A percentile compares a stretch with the other conserved stretches of the same genome.
phyloP scores from a whole-genome alignment of 2,888 invertebrate species.

The Sinopyrophorus schimmeli region DNA sequence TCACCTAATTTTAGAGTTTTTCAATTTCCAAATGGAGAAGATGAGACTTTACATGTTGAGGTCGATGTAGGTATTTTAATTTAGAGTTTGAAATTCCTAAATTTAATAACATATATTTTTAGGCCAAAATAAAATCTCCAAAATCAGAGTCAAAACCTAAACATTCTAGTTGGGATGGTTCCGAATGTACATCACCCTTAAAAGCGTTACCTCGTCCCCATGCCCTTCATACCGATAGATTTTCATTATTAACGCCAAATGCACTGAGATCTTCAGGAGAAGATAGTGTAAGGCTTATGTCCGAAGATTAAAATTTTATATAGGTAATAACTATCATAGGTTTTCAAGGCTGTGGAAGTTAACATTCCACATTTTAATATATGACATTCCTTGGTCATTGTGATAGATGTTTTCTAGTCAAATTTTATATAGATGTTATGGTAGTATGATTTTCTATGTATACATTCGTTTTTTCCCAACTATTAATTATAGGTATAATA shows the following conservation, averaged over 20 bases:
- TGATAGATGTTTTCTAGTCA: conserved; percentile 33
- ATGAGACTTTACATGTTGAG: conserved; percentile 54
- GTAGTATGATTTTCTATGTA: conserved; percentile 4
- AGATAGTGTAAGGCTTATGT: conserved; percentile 60
- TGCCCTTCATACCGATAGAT: conserved; percentile 56
- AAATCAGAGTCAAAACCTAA: conserved; percentile 47
- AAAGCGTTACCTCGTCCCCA: conserved; percentile 44
- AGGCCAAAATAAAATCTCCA: conserved; percentile 41
- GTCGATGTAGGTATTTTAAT: conserved; percentile 44
- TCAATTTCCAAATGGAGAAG: conserved; percentile 59
- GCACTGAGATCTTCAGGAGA: conserved; percentile 60
- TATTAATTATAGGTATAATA: too few species aligned
- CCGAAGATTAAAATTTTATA: conserved; percentile 47
- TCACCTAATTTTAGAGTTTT: conserved; percentile 61
- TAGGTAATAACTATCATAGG: conserved; percentile 7
- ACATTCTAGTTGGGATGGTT: conserved; percentile 49
- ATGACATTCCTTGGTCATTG: conserved; percentile 26
- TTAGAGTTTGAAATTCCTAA: background rate
- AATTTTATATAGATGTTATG: conserved; percentile 23
- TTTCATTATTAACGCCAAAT: conserved; percentile 59
- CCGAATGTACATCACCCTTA: conserved; percentile 46
- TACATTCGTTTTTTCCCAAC: too few species aligned
- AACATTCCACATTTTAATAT: conserved; percentile 21
- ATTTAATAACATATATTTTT: conserved; percentile 16
- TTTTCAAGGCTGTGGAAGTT: conserved; percentile 23